Evolutionary conservation across 2,888 invertebrate genomes (phyloP).

Genomic region (Ceramica pisi): DNA sequence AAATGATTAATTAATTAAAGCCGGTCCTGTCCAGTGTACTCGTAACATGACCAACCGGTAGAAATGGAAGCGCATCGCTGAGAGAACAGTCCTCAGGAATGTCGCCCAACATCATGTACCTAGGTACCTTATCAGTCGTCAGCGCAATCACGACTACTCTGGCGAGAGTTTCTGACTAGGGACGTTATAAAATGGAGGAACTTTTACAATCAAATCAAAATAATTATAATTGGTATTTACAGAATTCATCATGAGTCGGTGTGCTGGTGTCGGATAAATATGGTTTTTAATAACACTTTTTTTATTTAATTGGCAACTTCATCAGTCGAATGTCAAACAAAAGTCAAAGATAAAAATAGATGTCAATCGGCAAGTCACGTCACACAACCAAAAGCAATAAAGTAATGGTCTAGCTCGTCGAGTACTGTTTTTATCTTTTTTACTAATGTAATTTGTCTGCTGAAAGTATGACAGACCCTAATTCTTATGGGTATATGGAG

Average conservation of each 20-base stretch:
- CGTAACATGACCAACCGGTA: no score
- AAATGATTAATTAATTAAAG: no score
- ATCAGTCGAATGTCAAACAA: constrained; percentile 18
- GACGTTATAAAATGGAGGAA: no score
- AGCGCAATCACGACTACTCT: no score
- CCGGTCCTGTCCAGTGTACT: no score
- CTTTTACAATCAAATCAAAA: no score
- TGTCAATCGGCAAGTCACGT: constrained; percentile 14
- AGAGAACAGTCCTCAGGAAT: no score
- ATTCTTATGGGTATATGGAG: constrained; percentile 70
- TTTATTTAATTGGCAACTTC: constrained; percentile 20
- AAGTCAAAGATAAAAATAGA: constrained; percentile 28
- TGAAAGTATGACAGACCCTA: constrained; percentile 71
- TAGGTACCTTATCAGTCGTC: no score
- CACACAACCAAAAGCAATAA: constrained; percentile 18
- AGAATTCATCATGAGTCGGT: no score
- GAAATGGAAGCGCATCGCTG: no score
- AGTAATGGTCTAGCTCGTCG: constrained; percentile 31
- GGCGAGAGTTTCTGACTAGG: no score
- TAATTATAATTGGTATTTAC: neutral
- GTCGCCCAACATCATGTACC: no score
- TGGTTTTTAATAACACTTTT: neutral
- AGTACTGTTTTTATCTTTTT: constrained; percentile 27
- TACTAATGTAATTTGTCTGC: constrained; percentile 33
- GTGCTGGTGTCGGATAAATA: neutral